phyloP scores from a whole-genome alignment of 2,113 vertebrate genomes.

The Indri indri region DNA sequence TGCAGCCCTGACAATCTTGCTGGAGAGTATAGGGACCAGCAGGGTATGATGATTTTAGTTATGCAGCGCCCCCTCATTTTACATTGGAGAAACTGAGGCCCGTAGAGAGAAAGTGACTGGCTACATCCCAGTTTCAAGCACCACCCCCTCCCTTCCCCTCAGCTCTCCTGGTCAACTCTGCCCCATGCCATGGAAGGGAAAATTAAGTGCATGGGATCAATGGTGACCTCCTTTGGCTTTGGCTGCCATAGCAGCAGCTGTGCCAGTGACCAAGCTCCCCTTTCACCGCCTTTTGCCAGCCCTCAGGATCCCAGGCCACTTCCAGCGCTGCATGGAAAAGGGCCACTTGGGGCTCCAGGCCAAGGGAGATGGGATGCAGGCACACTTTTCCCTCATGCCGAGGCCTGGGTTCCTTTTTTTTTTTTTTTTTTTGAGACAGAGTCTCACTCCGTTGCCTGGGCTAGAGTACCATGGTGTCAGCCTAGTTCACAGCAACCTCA shows the following conservation, averaged over 20 bases:
- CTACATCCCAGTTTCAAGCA: neutral
- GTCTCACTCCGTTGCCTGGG: too few relatives aligned
- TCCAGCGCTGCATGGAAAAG: neutral
- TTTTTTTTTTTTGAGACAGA: too few relatives aligned
- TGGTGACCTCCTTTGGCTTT: conserved; percentile 61
- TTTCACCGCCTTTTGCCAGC: conserved; percentile 52
- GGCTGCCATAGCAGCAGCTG: conserved; percentile 30
- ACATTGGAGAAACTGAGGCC: neutral
- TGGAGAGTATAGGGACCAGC: neutral
- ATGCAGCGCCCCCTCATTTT: neutral
- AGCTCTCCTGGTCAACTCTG: neutral
- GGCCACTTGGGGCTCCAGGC: neutral
- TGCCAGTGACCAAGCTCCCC: neutral
- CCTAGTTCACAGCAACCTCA: too few relatives aligned
- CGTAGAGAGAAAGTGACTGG: neutral
- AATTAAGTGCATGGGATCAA: conserved; percentile 21
- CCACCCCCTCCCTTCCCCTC: neutral
- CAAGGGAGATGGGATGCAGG: neutral
- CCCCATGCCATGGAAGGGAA: neutral
- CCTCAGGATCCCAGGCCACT: neutral
- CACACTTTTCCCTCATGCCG: neutral
- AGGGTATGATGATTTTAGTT: neutral
- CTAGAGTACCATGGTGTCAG: too few relatives aligned
- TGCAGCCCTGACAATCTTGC: neutral
- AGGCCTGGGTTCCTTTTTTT: neutral